phyloP scores from a whole-genome alignment of 2,888 invertebrate species.

The Dasypolia templi region DNA sequence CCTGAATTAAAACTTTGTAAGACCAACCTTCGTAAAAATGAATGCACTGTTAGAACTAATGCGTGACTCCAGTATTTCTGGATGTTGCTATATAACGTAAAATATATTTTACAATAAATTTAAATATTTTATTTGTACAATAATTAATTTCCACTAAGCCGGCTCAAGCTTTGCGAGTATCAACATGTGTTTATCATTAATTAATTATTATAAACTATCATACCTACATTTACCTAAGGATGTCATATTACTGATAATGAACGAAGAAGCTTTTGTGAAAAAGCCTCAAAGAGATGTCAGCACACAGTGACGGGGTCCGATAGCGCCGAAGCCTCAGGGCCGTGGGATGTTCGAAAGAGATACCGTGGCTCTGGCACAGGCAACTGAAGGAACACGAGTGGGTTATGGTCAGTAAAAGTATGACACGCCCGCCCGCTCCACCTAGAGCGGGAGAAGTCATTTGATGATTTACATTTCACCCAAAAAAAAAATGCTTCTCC shows the following conservation, averaged over 20 bases:
- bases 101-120: neutral
- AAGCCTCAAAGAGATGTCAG: no score
- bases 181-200: neutral
- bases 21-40: conserved; percentile 31
- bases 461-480: no score
- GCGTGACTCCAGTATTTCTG: neutral
- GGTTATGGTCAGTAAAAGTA: no score
- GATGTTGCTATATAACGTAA: neutral
- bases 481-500: no score
- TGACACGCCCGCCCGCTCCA: no score
- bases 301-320: no score
- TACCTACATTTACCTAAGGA: neutral
- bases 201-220: neutral
- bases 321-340: no score
- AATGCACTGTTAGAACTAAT: conserved; percentile 39
- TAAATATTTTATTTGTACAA: neutral
- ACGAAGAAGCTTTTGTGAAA: neutral
- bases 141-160: neutral
- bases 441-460: no score
- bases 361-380: no score
- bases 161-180: neutral
- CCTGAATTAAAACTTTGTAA: conserved; percentile 65
- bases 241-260: neutral
- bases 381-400: no score
- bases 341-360: no score